Conservation (phyloP, 2,113 vertebrate species). For the Myiagra hebetior region DNA sequence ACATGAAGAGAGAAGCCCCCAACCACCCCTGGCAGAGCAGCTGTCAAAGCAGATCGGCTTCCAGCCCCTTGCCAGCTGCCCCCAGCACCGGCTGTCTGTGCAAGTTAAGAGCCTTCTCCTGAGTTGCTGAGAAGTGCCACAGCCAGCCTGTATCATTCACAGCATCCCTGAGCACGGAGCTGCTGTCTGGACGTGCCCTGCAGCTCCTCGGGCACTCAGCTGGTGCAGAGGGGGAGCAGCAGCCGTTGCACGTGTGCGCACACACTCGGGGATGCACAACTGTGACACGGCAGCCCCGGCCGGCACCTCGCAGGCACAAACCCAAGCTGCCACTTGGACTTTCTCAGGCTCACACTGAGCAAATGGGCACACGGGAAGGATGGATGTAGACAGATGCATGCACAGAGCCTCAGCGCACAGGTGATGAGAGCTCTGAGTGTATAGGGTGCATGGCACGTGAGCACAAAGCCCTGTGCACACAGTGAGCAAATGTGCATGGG, state of each 20-base stretch:
- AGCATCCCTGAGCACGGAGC: slow-evolving; percentile 9
- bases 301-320: background rate
- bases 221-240: background rate
- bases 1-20: slow-evolving; percentile 12
- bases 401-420: background rate
- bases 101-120: slow-evolving; percentile 15
- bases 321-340: background rate
- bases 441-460: accelerated
- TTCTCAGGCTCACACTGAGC: background rate
- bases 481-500: accelerated
- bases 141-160: slow-evolving; percentile 57
- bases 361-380: background rate
- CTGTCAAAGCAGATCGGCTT: slow-evolving; percentile 36
- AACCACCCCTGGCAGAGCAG: slow-evolving; percentile 1
- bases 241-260: accelerated
- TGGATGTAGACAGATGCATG: background rate
- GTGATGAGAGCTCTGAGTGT: background rate
- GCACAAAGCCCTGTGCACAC: background rate
- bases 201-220: background rate
- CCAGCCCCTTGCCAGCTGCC: slow-evolving; percentile 44
- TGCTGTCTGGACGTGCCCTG: slow-evolving; percentile 1
- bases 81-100: slow-evolving; percentile 28
- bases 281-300: background rate
- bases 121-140: slow-evolving; percentile 52
- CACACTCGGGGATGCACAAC: background rate